Evolutionary conservation across 2,888 invertebrate genomes (phyloP).

Genomic region (Diadegma fenestrale): DNA sequence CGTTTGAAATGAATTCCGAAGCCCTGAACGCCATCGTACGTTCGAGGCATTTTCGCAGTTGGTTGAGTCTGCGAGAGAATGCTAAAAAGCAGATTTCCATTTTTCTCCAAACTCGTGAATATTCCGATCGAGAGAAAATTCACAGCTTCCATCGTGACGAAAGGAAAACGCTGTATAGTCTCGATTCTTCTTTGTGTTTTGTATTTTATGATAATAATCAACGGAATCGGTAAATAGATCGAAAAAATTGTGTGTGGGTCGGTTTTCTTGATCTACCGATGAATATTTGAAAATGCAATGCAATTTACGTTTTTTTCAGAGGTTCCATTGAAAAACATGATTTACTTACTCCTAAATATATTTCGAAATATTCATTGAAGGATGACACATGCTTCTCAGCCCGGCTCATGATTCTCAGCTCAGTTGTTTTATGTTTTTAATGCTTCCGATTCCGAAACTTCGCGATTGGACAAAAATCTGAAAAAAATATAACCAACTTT

Average conservation of each 20-base stretch:
- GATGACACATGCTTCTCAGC: slow-evolving; percentile 1
- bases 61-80: not conserved
- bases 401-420: not conserved
- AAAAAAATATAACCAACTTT: slow-evolving; percentile 1
- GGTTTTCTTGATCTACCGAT: not conserved
- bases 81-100: not conserved
- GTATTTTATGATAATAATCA: not conserved
- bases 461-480: not conserved
- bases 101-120: not conserved
- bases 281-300: not conserved
- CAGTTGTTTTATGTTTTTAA: not conserved
- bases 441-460: not conserved
- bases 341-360: slow-evolving; percentile 5
- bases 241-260: not conserved
- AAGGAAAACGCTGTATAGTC: not conserved
- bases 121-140: not conserved
- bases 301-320: not conserved
- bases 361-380: slow-evolving; percentile 1
- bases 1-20: not conserved
- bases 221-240: not conserved
- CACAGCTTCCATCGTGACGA: not conserved
- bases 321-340: not conserved
- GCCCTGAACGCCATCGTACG: not conserved
- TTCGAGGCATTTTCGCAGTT: not conserved
- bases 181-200: not conserved